Conservation (phyloP, 2,113 vertebrate species). For the Felis chaus region DNA sequence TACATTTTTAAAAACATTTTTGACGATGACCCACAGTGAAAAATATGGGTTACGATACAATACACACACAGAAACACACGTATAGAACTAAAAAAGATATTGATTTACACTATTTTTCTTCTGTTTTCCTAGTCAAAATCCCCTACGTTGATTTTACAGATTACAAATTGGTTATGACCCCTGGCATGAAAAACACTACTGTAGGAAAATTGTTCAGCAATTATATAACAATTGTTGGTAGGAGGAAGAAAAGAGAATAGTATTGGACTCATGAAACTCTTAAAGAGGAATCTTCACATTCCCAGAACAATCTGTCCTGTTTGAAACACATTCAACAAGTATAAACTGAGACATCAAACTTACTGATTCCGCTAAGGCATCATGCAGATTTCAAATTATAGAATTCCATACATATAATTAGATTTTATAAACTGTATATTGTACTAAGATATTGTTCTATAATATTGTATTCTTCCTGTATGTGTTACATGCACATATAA, state of each 20-base stretch:
- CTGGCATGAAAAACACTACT: background rate
- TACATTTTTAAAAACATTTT: background rate
- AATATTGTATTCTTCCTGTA: background rate
- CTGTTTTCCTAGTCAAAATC: constrained; percentile 8
- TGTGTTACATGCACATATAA: background rate
- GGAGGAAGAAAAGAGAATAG: background rate
- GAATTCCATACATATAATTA: background rate
- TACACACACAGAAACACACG: background rate
- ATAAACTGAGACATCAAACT: background rate
- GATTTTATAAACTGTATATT: background rate
- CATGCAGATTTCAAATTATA: background rate
- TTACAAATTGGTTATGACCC: background rate
- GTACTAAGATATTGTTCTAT: background rate
- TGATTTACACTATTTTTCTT: background rate
- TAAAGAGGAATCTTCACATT: background rate
- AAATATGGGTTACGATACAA: background rate
- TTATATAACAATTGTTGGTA: background rate
- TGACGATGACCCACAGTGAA: background rate
- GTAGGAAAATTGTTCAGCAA: background rate
- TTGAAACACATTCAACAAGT: background rate
- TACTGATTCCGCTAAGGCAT: background rate
- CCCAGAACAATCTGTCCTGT: background rate
- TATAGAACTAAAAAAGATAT: background rate
- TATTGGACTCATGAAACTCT: background rate
- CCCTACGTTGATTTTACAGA: background rate